These are phyloP conservation scores for Esox lucius DNA, from an alignment of 2,797 vertebrate genomes.

Conservation along the genomic window DNA sequence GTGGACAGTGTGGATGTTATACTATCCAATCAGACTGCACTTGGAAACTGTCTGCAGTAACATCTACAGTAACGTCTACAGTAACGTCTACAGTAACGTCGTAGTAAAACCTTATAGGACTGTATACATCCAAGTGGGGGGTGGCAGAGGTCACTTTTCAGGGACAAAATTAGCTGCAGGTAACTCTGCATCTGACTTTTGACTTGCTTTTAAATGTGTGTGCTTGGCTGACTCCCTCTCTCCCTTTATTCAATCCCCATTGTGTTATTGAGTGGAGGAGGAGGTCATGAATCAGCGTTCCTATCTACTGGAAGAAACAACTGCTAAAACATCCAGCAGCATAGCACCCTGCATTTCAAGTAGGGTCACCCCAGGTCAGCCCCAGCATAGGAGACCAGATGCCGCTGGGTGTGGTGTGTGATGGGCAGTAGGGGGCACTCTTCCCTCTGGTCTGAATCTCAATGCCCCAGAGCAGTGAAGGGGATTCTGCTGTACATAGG, in stretches of 20 bases:
- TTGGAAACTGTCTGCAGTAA: neutral
- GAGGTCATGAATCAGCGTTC: neutral
- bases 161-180: no score
- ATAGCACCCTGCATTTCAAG: neutral
- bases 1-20: neutral
- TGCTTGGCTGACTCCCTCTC: constrained; percentile 24
- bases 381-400: no score
- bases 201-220: neutral
- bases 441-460: no score
- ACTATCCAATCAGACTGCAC: neutral
- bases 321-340: neutral
- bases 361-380: no score
- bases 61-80: neutral
- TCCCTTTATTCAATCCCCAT: constrained; percentile 42
- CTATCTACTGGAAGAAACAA: neutral
- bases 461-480: no score
- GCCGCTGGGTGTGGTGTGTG: no score
- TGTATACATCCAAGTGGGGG: neutral
- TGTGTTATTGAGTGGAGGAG: constrained; percentile 31
- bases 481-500: no score
- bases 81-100: neutral
- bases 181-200: neutral
- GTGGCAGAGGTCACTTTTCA: no score
- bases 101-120: neutral
- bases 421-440: no score